These are phyloP conservation scores for Diadophis punctatus DNA, from an alignment of 2,113 vertebrate genomes.

Conservation along the genomic window DNA sequence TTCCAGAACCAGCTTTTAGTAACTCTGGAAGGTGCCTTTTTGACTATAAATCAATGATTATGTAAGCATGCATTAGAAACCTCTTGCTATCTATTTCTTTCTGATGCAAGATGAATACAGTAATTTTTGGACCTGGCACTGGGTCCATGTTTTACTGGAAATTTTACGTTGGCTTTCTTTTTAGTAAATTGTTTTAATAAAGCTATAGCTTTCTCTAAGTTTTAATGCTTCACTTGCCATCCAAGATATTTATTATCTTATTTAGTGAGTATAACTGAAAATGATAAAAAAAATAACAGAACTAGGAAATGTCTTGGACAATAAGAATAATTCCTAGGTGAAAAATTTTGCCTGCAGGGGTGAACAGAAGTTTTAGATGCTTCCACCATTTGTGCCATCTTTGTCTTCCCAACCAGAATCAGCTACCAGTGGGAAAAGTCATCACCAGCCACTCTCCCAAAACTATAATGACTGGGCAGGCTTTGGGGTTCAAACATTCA, in stretches of 20 bases:
- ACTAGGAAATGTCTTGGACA: background rate
- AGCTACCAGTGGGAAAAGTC: background rate
- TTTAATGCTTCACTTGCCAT: background rate
- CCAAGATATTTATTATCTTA: background rate
- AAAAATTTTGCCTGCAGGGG: background rate
- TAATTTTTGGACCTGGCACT: background rate
- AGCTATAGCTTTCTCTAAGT: background rate
- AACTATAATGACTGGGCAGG: background rate
- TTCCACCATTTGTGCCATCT: background rate
- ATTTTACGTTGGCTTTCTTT: background rate
- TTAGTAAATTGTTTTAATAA: background rate
- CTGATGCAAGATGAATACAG: background rate
- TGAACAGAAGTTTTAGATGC: background rate
- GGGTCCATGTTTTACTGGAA: background rate
- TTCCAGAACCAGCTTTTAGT: background rate
- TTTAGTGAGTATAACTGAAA: background rate
- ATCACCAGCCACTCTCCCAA: background rate
- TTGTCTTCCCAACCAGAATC: background rate
- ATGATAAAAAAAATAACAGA: background rate
- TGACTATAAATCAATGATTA: background rate
- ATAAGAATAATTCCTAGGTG: background rate
- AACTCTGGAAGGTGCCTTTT: background rate
- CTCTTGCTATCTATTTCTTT: background rate
- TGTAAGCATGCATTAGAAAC: background rate
- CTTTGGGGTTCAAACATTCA: background rate